Conservation (phyloP, 2,797 vertebrate species). For the Gadopsis marmoratus region DNA sequence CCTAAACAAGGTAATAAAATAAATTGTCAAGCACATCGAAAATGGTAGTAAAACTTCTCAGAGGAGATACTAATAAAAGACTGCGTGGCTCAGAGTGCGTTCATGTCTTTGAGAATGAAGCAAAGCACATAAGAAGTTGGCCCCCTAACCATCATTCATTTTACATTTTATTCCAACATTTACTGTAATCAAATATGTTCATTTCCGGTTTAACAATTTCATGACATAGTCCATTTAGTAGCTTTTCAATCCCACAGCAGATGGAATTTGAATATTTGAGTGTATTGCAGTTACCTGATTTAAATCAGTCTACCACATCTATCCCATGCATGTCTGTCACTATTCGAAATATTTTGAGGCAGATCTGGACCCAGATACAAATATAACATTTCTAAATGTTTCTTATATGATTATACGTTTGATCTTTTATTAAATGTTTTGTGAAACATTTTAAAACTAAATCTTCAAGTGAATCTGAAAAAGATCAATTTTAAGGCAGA, state of each 20-base stretch:
- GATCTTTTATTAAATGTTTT: neutral
- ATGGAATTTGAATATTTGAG: no score
- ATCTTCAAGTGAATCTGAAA: neutral
- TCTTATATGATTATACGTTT: neutral
- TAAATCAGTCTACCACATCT: neutral
- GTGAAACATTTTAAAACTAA: neutral
- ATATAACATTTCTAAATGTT: neutral
- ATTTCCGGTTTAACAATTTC: neutral
- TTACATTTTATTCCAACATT: neutral
- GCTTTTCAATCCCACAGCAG: neutral
- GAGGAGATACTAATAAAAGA: no score
- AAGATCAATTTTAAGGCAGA: neutral
- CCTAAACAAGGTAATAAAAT: no score
- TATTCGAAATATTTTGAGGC: neutral
- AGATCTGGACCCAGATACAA: neutral
- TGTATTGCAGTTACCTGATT: neutral
- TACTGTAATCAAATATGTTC: neutral
- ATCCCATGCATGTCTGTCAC: neutral
- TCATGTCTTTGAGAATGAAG: neutral
- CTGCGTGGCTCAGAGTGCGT: neutral
- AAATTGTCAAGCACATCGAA: neutral
- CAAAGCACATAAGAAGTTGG: neutral
- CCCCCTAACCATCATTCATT: neutral
- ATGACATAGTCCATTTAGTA: neutral
- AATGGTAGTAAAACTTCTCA: neutral